phyloP scores from a whole-genome alignment of 2,113 vertebrate genomes.

The Oplegnathus fasciatus region DNA sequence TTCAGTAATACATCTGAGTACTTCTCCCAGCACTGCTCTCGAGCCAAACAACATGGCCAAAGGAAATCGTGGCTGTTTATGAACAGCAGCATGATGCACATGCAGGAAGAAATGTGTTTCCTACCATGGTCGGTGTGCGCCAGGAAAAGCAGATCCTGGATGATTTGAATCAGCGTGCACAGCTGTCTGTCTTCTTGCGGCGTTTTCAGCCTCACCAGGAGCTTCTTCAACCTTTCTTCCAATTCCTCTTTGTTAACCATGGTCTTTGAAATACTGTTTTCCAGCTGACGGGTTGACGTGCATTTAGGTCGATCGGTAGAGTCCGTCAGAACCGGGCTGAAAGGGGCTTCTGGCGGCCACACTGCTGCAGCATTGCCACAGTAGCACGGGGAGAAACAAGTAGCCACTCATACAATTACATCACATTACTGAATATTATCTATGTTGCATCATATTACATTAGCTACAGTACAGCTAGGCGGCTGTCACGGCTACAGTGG shows the following conservation, averaged over 20 bases:
- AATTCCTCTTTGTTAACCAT: slow-evolving; percentile 83
- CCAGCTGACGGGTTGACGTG: slow-evolving; percentile 16
- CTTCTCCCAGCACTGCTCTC: not conserved
- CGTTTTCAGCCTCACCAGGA: slow-evolving; percentile 90
- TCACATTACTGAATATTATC: not conserved
- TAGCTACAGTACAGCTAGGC: not conserved
- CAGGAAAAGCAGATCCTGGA: slow-evolving; percentile 90
- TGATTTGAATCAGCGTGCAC: slow-evolving; percentile 89
- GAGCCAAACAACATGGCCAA: not conserved
- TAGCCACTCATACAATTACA: not conserved
- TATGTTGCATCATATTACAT: slow-evolving; percentile 1
- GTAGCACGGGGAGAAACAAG: not conserved
- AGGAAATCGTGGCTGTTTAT: not conserved
- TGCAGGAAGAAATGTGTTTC: slow-evolving; percentile 21
- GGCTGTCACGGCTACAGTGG: not conserved
- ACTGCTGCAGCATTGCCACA: not conserved
- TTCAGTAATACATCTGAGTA: not conserved
- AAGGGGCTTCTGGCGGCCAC: not conserved
- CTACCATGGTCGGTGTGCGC: slow-evolving; percentile 88
- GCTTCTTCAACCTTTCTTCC: slow-evolving; percentile 87
- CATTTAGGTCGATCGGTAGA: slow-evolving; percentile 11
- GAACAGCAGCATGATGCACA: slow-evolving; percentile 4
- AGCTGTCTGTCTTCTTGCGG: slow-evolving; percentile 88
- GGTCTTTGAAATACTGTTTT: slow-evolving; percentile 2
- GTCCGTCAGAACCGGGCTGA: not conserved